Percentiles rank a stretch among this genome's conserved stretches.
Conservation (phyloP, 2,888 invertebrate species). For the Diadegma fenestrale region DNA sequence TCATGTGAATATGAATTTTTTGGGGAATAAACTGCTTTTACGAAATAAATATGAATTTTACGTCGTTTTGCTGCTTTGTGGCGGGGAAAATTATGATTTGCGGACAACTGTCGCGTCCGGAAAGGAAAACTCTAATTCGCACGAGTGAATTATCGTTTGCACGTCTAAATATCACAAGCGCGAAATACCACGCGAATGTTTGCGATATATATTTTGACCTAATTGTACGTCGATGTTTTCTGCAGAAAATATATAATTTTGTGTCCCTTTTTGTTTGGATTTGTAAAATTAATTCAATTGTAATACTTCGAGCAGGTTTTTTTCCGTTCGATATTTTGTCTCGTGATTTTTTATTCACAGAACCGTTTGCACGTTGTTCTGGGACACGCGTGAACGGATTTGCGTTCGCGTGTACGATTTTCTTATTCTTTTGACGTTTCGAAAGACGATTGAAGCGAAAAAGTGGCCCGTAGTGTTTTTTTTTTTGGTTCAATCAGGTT, state of each 20-base stretch:
- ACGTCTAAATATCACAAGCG: too few relatives aligned
- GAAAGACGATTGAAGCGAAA: background rate
- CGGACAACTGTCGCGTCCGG: background rate
- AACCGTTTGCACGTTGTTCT: too few relatives aligned
- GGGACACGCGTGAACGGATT: too few relatives aligned
- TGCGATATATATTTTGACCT: too few relatives aligned
- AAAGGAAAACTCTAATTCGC: background rate
- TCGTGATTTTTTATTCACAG: too few relatives aligned
- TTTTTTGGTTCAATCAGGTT: conserved; percentile 34
- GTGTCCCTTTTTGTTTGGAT: too few relatives aligned
- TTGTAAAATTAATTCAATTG: too few relatives aligned
- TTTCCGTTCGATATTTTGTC: too few relatives aligned
- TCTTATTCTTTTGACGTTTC: background rate
- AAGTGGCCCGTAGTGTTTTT: background rate
- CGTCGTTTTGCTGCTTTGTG: background rate
- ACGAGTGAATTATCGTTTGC: conserved; percentile 31
- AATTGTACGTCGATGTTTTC: too few relatives aligned
- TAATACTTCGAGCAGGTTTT: too few relatives aligned
- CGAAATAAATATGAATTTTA: background rate
- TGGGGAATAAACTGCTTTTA: background rate
- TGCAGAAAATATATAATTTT: too few relatives aligned
- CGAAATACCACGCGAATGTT: too few relatives aligned
- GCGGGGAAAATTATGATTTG: background rate
- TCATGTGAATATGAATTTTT: background rate
- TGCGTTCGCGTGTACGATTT: background rate